Evolutionary conservation across 1,140 invertebrate species (phyloP).

Genomic region (Drosophila ananassae): DNA sequence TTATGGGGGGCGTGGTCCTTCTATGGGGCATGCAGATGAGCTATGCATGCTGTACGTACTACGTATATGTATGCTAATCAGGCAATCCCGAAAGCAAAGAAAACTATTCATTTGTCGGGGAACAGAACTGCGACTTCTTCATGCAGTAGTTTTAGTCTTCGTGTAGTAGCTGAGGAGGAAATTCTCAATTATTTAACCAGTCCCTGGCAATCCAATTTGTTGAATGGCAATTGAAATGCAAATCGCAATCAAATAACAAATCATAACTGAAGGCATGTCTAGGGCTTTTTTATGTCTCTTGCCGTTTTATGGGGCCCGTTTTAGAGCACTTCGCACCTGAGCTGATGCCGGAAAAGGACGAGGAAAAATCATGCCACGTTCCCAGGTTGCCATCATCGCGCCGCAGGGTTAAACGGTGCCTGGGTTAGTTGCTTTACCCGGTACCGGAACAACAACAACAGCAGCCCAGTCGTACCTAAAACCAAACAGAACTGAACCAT

Average conservation of each 20-base stretch:
- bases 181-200: constrained; percentile 35
- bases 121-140: not conserved
- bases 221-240: constrained; percentile 48
- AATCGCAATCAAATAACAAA: constrained; percentile 76
- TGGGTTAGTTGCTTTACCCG: constrained; percentile 69
- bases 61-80: constrained; percentile 37
- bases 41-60: not conserved
- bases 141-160: not conserved
- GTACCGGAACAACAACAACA: constrained; percentile 22
- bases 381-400: constrained; percentile 17
- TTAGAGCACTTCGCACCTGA: constrained; percentile 37
- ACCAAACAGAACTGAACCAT: constrained; percentile 13
- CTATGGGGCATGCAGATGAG: constrained; percentile 34
- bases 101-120: constrained; percentile 7
- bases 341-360: constrained; percentile 16
- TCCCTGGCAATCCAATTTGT: constrained; percentile 31
- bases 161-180: not conserved
- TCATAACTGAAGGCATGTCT: constrained; percentile 59
- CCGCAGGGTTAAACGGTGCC: constrained; percentile 56
- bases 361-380: constrained; percentile 17
- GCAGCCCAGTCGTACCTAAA: constrained; percentile 18
- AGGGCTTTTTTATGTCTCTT: constrained; percentile 17
- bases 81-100: constrained; percentile 11
- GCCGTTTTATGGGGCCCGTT: constrained; percentile 53
- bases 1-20: constrained; percentile 1